Percentiles rank a stretch among this genome's conserved stretches.
Conservation (phyloP, 2,797 vertebrate species). For the Cuculus canorus region DNA sequence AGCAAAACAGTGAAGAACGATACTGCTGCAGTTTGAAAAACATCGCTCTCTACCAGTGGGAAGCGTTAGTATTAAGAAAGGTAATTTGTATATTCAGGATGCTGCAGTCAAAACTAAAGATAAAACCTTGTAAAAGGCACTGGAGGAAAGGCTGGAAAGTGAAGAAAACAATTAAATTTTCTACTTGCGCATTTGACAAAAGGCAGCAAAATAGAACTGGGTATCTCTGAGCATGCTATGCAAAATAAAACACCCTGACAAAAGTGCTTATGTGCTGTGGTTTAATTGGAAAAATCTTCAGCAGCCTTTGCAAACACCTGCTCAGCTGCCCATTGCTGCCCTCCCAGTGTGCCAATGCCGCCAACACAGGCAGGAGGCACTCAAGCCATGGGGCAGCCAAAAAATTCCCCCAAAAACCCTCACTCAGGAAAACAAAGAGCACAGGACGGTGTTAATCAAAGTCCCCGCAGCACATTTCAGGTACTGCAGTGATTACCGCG, state of each 20-base stretch:
- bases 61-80: not conserved
- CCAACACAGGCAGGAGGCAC: not conserved
- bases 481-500: rapidly evolving
- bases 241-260: not conserved
- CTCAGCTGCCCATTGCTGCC: not conserved
- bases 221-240: not conserved
- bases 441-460: not conserved
- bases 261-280: not conserved
- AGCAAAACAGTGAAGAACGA: not conserved
- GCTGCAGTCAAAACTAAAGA: not conserved
- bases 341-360: rapidly evolving
- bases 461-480: not conserved
- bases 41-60: not conserved
- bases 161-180: not conserved
- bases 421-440: not conserved
- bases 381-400: rapidly evolving
- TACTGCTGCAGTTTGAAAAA: not conserved
- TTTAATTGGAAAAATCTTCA: not conserved
- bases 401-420: not conserved
- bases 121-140: not conserved
- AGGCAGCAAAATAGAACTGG: not conserved
- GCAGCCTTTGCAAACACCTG: not conserved
- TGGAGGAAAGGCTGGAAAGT: not conserved
- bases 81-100: not conserved
- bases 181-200: not conserved